Conservation (phyloP, 2,797 vertebrate species). For the Cirrhinus mrigala region DNA sequence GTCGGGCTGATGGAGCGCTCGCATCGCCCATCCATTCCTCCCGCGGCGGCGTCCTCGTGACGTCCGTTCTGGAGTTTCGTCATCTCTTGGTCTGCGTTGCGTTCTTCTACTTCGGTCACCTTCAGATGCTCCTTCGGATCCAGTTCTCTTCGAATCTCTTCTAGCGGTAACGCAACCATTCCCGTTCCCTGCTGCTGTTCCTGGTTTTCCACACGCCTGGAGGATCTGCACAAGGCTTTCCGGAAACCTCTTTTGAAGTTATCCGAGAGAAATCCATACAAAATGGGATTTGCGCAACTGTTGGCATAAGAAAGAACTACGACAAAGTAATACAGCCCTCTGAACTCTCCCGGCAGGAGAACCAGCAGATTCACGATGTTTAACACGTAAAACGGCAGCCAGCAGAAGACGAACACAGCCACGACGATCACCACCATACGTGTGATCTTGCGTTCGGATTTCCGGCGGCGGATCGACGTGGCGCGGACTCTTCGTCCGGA, state of each 20-base stretch:
- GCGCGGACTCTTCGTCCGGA: constrained; percentile 85
- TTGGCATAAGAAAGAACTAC: constrained; percentile 95
- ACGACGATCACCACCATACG: constrained; percentile 96
- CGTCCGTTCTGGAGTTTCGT: constrained; percentile 44
- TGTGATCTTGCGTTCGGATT: constrained; percentile 91
- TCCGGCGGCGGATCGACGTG: constrained; percentile 83
- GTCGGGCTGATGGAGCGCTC: constrained; percentile 42
- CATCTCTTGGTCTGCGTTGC: constrained; percentile 51
- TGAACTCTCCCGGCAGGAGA: constrained; percentile 87
- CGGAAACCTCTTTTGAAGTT: constrained; percentile 93
- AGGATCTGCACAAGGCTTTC: constrained; percentile 78
- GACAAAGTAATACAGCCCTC: constrained; percentile 90
- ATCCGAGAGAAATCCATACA: constrained; percentile 94
- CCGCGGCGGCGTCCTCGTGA: constrained; percentile 29
- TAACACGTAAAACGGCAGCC: constrained; percentile 92
- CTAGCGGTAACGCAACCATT: constrained; percentile 67
- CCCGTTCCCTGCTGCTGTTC: constrained; percentile 69
- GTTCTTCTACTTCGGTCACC: constrained; percentile 42
- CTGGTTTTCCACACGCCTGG: constrained; percentile 73
- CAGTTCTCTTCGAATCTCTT: constrained; percentile 69
- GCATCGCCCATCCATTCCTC: constrained; percentile 47
- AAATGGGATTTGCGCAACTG: constrained; percentile 95
- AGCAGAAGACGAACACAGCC: constrained; percentile 91
- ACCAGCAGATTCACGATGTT: constrained; percentile 93
- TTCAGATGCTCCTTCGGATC: constrained; percentile 58